Evolutionary conservation across 2,797 vertebrate genomes (phyloP).

Genomic region (Scolopax rusticola): DNA sequence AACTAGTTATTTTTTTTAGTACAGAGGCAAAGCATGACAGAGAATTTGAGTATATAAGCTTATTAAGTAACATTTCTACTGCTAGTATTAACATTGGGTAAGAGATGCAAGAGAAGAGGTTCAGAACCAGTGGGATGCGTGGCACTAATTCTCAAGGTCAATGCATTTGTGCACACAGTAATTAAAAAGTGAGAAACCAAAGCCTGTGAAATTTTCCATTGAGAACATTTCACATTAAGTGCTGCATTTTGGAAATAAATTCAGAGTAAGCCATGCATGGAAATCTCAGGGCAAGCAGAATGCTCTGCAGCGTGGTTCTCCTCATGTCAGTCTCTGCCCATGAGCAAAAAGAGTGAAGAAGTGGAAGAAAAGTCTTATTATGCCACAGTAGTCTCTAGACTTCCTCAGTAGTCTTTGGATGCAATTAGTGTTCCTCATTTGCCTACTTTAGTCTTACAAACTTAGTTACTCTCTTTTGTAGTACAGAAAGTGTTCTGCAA

Average conservation of each 20-base stretch:
- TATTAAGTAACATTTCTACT: not conserved
- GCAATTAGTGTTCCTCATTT: not conserved
- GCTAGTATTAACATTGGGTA: not conserved
- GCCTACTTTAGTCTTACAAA: not conserved
- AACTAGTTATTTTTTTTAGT: not conserved
- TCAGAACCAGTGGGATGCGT: not conserved
- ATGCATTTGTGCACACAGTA: not conserved
- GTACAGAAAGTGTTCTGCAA: not conserved
- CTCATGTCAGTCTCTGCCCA: not conserved
- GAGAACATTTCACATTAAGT: not conserved
- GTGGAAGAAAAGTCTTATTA: not conserved
- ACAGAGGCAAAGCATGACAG: not conserved
- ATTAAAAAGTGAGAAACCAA: slow-evolving; percentile 37
- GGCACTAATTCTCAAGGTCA: not conserved
- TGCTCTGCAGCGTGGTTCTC: not conserved
- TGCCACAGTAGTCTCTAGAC: not conserved
- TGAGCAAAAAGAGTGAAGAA: not conserved
- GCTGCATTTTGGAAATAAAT: slow-evolving; percentile 30
- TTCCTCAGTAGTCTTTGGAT: not conserved
- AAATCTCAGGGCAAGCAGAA: not conserved
- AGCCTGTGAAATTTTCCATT: not conserved
- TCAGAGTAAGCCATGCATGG: not conserved
- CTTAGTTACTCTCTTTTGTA: not conserved
- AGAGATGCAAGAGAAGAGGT: not conserved
- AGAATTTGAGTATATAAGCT: not conserved